These are phyloP conservation scores for Melanaphis sacchari DNA, from an alignment of 1,140 invertebrate genomes.

Conservation along the genomic window DNA sequence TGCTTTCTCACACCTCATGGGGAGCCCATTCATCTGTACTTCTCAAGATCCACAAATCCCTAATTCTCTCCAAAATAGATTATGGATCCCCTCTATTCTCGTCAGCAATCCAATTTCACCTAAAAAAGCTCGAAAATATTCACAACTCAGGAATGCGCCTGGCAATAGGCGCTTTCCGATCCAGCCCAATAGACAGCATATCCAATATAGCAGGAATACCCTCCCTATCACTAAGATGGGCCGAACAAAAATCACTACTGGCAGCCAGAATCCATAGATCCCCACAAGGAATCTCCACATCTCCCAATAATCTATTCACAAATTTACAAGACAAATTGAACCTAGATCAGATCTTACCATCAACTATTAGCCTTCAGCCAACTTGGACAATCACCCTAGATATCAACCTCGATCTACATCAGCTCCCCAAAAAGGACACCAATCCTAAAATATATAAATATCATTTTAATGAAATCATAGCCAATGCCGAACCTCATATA, in stretches of 20 bases:
- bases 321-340: neutral
- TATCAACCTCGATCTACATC: no score
- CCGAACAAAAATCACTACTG: neutral
- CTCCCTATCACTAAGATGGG: constrained; percentile 5
- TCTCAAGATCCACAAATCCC: constrained; percentile 2
- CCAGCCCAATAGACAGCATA: constrained; percentile 18
- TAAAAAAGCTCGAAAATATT: neutral
- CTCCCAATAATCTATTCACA: neutral
- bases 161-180: constrained; percentile 21
- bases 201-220: constrained; percentile 31
- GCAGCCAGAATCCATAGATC: constrained; percentile 9
- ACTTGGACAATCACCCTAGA: no score
- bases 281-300: neutral
- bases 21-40: constrained; percentile 9
- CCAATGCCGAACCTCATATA: neutral
- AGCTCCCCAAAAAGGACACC: no score
- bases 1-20: neutral
- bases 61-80: constrained; percentile 1
- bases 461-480: no score
- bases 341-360: neutral
- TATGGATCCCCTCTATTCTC: no score
- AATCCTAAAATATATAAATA: no score
- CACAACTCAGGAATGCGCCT: constrained; percentile 23
- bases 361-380: neutral
- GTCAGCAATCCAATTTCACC: no score